phyloP scores from a whole-genome alignment of 2,797 vertebrate species.

The Pseudomugil gertrudae region DNA sequence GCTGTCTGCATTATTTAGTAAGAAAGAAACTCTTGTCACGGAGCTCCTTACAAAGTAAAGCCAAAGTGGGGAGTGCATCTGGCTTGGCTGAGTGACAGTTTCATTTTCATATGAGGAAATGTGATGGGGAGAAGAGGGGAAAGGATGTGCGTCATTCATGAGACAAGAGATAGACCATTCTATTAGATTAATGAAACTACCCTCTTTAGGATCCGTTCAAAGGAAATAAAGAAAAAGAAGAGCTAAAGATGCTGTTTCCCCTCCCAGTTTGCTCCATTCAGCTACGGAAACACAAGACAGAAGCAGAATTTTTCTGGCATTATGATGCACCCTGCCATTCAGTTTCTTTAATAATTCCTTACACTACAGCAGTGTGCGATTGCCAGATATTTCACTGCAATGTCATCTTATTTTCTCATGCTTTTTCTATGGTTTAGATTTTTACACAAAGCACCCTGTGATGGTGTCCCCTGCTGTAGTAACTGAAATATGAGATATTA shows the following conservation, averaged over 20 bases:
- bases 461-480: not conserved
- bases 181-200: constrained; percentile 53
- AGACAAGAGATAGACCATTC: constrained; percentile 52
- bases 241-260: constrained; percentile 18
- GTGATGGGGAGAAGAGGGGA: constrained; percentile 41
- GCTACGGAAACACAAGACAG: constrained; percentile 20
- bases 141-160: constrained; percentile 66
- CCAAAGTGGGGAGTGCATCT: constrained; percentile 67
- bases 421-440: constrained; percentile 5
- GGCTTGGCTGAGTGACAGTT: constrained; percentile 70
- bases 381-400: constrained; percentile 14
- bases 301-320: not conserved
- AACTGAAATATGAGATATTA: not conserved
- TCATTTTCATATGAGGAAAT: constrained; percentile 69
- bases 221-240: constrained; percentile 24
- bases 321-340: constrained; percentile 16
- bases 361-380: constrained; percentile 10
- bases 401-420: constrained; percentile 1
- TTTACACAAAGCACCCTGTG: not conserved
- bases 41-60: constrained; percentile 39
- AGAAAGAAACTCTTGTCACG: constrained; percentile 51
- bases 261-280: constrained; percentile 37
- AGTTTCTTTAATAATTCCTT: constrained; percentile 17
- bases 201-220: constrained; percentile 51
- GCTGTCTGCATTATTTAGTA: constrained; percentile 65